Conservation (phyloP, 2,888 invertebrate genomes). For the Eupelmus urozonus region DNA sequence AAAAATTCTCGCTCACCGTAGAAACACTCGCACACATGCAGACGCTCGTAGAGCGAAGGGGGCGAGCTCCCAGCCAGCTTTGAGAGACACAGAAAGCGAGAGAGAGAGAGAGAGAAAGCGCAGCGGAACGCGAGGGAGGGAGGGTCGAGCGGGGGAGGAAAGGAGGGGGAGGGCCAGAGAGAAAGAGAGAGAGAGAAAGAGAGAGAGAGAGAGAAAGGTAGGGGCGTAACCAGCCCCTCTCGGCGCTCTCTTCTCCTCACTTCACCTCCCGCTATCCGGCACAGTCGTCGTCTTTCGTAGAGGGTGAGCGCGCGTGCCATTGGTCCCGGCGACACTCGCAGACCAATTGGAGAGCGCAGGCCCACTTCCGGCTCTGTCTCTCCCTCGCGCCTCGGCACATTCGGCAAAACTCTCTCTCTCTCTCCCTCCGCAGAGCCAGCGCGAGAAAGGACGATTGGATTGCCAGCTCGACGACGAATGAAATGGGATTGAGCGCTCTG, state of each 20-base stretch:
- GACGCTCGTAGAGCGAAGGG: too few species aligned
- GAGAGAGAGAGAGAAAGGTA: constrained; percentile 52
- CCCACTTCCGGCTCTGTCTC: constrained; percentile 61
- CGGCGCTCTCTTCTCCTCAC: constrained; percentile 55
- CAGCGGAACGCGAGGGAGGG: constrained; percentile 59
- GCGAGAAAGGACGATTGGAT: constrained; percentile 51
- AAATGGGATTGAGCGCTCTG: constrained; percentile 53
- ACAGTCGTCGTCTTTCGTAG: too few species aligned
- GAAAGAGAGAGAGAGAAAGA: constrained; percentile 10
- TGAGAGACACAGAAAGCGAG: constrained; percentile 58
- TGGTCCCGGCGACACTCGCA: constrained; percentile 75
- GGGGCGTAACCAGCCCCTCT: constrained; percentile 55
- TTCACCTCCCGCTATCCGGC: constrained; percentile 64
- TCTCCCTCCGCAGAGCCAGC: constrained; percentile 36
- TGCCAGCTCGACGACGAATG: constrained; percentile 51
- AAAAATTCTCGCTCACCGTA: too few species aligned
- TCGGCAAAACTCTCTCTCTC: constrained; percentile 12
- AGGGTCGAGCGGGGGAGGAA: constrained; percentile 40
- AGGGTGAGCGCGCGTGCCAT: constrained; percentile 72
- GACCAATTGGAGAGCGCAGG: constrained; percentile 75
- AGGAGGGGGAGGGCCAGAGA: constrained; percentile 1
- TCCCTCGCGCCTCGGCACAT: constrained; percentile 53
- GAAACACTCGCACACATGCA: too few species aligned
- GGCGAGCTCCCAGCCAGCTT: not conserved
- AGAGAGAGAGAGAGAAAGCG: constrained; percentile 58